Percentiles rank a stretch among this genome's conserved stretches.
Conservation (phyloP, 2,113 vertebrate genomes). For the Phoenicopterus ruber region DNA sequence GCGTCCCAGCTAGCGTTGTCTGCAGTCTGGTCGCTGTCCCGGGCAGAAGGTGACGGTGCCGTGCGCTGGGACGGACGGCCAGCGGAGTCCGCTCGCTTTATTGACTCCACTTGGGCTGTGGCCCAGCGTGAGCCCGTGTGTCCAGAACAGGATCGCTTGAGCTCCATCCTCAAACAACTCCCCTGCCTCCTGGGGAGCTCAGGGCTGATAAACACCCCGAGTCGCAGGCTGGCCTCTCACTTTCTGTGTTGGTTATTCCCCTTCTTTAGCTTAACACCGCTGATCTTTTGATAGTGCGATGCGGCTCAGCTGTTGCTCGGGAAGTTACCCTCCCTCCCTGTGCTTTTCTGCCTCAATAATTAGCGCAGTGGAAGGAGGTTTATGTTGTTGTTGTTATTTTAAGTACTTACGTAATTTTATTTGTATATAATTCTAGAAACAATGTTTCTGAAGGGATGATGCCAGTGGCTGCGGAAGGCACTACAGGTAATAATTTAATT, state of each 20-base stretch:
- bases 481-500: not conserved
- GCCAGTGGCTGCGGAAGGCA: not conserved
- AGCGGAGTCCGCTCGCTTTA: rapidly evolving
- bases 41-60: not conserved
- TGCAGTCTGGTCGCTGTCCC: not conserved
- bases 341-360: not conserved
- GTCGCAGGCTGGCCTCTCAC: not conserved
- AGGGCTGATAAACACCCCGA: not conserved
- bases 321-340: not conserved
- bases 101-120: not conserved
- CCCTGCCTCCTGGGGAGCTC: not conserved
- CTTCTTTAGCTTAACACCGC: too few relatives aligned
- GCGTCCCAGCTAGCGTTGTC: rapidly evolving
- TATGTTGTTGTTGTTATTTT: not conserved
- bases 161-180: not conserved
- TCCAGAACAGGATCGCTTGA: not conserved
- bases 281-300: not conserved
- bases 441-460: not conserved
- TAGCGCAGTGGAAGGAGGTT: not conserved
- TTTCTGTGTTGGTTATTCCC: not conserved
- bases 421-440: not conserved
- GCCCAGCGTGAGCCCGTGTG: not conserved
- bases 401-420: not conserved
- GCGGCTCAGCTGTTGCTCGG: not conserved
- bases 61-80: not conserved